Conservation (phyloP, 1,140 invertebrate genomes). For the Nomia melanderi region DNA sequence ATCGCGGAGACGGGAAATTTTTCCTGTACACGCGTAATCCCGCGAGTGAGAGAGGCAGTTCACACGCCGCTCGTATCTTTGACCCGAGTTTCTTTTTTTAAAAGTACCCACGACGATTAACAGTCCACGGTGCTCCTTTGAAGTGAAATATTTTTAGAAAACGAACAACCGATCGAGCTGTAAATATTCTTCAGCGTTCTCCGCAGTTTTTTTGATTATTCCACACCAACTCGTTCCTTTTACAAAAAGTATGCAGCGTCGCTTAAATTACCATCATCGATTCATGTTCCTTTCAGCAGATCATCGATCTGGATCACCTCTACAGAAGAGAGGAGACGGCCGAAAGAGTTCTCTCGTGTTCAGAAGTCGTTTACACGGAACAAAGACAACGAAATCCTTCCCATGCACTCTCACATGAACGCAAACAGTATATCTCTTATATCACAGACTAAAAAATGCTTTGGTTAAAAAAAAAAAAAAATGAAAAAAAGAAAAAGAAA, state of each 20-base stretch:
- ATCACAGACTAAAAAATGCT: constrained; percentile 82
- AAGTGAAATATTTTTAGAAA: constrained; percentile 4
- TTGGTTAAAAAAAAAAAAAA: constrained; percentile 78
- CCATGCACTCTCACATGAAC: constrained; percentile 68
- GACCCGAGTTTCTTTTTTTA: constrained; percentile 14
- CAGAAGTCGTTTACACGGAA: constrained; percentile 32
- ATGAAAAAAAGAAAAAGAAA: constrained; percentile 18
- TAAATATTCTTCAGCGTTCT: background rate
- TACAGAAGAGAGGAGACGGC: constrained; percentile 20
- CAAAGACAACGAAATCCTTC: constrained; percentile 49
- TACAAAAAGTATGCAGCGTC: constrained; percentile 35
- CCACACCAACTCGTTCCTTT: constrained; percentile 27
- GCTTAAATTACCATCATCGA: constrained; percentile 28
- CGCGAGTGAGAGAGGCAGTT: too few species aligned
- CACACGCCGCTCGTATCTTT: too few species aligned
- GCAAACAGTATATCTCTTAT: constrained; percentile 68
- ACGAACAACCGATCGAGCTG: constrained; percentile 6
- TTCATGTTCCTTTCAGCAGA: constrained; percentile 40
- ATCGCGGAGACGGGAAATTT: background rate
- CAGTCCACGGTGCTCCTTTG: too few species aligned
- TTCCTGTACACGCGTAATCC: background rate
- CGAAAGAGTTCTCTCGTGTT: constrained; percentile 22
- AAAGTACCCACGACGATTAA: background rate
- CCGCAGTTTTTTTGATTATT: background rate
- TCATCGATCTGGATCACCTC: constrained; percentile 28